Evolutionary conservation across 1,140 invertebrate genomes (phyloP).

Genomic region (Spodoptera frugiperda): DNA sequence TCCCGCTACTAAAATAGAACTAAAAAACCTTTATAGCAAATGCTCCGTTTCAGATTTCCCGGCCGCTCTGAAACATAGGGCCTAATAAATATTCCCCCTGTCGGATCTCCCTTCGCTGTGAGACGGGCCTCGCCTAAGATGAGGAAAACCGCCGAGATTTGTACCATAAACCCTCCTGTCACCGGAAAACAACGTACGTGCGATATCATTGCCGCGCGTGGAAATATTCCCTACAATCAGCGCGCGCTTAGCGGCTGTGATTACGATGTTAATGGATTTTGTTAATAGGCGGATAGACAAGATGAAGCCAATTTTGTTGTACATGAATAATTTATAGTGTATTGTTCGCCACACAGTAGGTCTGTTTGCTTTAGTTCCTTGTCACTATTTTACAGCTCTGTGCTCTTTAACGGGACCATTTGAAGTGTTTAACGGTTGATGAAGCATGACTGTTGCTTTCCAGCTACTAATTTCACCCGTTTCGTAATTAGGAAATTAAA

Average conservation of each 20-base stretch:
- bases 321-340: constrained; percentile 1
- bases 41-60: constrained; percentile 52
- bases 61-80: constrained; percentile 57
- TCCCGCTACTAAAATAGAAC: constrained; percentile 46
- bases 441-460: constrained; percentile 8
- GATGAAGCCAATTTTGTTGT: constrained; percentile 14
- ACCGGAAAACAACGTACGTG: constrained; percentile 59
- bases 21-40: constrained; percentile 53
- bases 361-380: not conserved
- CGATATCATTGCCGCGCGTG: constrained; percentile 50
- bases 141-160: constrained; percentile 64
- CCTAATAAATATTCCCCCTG: constrained; percentile 61
- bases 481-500: constrained; percentile 2
- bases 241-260: not conserved
- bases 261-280: constrained; percentile 14
- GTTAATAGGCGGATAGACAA: constrained; percentile 24
- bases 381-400: not conserved
- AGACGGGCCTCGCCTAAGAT: constrained; percentile 48
- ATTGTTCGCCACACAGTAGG: constrained; percentile 6
- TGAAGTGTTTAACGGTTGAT: not conserved
- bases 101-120: constrained; percentile 48
- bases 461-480: not conserved
- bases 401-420: not conserved
- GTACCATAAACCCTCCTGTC: constrained; percentile 65
- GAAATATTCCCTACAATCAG: constrained; percentile 46